phyloP scores from a whole-genome alignment of 2,888 invertebrate species.

The Icerya purchasi region DNA sequence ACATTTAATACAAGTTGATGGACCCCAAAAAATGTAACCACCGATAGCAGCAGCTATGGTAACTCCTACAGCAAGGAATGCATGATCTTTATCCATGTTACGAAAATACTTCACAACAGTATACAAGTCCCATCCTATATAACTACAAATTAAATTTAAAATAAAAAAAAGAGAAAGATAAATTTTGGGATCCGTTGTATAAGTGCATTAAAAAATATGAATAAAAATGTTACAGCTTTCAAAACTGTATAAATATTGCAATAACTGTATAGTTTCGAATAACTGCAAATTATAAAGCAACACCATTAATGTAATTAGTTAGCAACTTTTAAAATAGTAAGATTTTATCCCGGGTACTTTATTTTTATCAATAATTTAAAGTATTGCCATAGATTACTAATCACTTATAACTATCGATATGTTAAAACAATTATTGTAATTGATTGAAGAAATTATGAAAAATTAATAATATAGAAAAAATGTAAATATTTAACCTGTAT shows the following conservation, averaged over 20 bases:
- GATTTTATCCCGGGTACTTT: too few species aligned
- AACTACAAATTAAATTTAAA: conserved; percentile 6
- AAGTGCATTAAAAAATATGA: not conserved
- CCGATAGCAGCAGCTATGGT: conserved; percentile 10
- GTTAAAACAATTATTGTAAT: too few species aligned
- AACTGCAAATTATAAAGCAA: too few species aligned
- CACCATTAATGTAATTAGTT: too few species aligned
- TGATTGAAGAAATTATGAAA: too few species aligned
- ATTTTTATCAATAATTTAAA: too few species aligned
- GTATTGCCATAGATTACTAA: too few species aligned
- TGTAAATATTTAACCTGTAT: too few species aligned
- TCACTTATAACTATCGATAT: too few species aligned
- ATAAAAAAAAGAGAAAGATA: conserved; percentile 4
- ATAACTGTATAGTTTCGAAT: too few species aligned
- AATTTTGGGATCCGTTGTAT: conserved; percentile 10
- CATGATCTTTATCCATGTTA: conserved; percentile 12
- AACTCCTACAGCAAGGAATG: conserved; percentile 9
- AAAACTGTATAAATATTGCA: conserved; percentile 4
- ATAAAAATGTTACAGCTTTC: not conserved
- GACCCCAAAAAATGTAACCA: conserved; percentile 12
- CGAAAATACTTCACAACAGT: conserved; percentile 1
- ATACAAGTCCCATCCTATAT: conserved; percentile 8
- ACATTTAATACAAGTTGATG: conserved; percentile 3
- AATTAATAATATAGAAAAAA: too few species aligned
- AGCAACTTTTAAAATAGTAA: too few species aligned